A percentile compares a stretch with the other conserved stretches of the same genome.
These are phyloP conservation scores for Typhlichthys eigenmanni DNA, from an alignment of 2,797 vertebrate species.

Conservation along the genomic window DNA sequence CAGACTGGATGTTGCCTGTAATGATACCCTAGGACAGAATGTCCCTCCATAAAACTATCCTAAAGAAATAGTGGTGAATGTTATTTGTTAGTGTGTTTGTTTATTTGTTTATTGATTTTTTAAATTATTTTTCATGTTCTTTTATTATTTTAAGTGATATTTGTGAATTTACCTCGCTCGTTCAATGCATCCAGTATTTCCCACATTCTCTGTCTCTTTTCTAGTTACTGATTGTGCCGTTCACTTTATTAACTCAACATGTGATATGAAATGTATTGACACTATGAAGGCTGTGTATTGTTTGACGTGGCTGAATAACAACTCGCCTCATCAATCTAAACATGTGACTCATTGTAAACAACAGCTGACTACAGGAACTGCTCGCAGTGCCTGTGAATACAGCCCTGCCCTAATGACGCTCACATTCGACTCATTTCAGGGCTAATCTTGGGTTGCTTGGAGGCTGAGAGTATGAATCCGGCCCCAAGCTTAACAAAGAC, in stretches of 20 bases:
- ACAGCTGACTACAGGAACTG: slow-evolving; percentile 31
- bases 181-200: neutral
- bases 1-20: too few species aligned
- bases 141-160: neutral
- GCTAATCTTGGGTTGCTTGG: slow-evolving; percentile 50
- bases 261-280: too few species aligned
- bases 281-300: slow-evolving; percentile 12
- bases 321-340: slow-evolving; percentile 13
- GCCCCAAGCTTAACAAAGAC: slow-evolving; percentile 17
- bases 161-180: neutral
- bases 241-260: too few species aligned
- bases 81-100: neutral
- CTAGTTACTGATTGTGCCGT: too few species aligned
- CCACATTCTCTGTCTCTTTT: too few species aligned
- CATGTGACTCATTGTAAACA: slow-evolving; percentile 48
- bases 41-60: too few species aligned
- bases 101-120: neutral
- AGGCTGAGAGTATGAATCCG: slow-evolving; percentile 18
- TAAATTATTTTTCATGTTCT: neutral
- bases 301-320: slow-evolving; percentile 6
- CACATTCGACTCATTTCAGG: slow-evolving; percentile 46
- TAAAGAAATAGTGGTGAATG: neutral
- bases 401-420: slow-evolving; percentile 42
- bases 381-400: slow-evolving; percentile 29
- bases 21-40: too few species aligned